Evolutionary conservation across 2,113 vertebrate species (phyloP), one percentile per base, ranked within the genome.

Genomic region (Gorsachius goisagi): DNA sequence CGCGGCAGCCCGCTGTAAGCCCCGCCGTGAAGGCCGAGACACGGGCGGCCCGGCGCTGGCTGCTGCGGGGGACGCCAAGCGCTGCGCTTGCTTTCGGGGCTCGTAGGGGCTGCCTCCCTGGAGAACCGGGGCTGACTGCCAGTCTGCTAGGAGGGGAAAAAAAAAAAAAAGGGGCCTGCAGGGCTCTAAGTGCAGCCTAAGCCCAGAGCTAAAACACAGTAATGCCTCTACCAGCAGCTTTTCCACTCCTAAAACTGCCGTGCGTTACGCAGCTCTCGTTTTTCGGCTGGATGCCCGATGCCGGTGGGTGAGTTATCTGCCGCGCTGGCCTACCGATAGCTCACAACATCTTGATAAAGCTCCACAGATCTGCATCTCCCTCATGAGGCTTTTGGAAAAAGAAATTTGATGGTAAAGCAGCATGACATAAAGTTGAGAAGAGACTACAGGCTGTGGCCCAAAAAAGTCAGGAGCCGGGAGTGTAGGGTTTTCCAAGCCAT

Each of bases 1-100:
- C 47, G 3, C 0, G 39, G 17, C 64, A 52, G 33, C 35, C 15
- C 8, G 0, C 16, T 32, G 69, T 12, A 2, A 64, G 30, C 45
- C 3, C 15, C 4, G 15, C 3, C 27, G 23, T 6, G 35, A 63
- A 5, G 2, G 4, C 2, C 1, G 16, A n/a, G 4, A 5, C 2
- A 13, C 37, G 41, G 10, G 2, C 9, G 2, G 27, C 12, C 60
- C 9, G 10, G 3, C 0, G 5, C 3, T 13, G 2, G 28, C 32
- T 2, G 66, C 37, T 20, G n/a, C 1, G 5, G 23, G 21, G n/a
- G 14, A 2, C 2, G 6, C 55, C 15, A 3, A 23, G 41, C 3
- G 5, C 26, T 5, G 39, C 5, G 37, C 24, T 45, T 6, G n/a
- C 58, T 15, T 11, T 4, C 10, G 9, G 35, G 59, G 14, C 11